Conservation (phyloP, 1,140 invertebrate species). For the Drosophila virilis region DNA sequence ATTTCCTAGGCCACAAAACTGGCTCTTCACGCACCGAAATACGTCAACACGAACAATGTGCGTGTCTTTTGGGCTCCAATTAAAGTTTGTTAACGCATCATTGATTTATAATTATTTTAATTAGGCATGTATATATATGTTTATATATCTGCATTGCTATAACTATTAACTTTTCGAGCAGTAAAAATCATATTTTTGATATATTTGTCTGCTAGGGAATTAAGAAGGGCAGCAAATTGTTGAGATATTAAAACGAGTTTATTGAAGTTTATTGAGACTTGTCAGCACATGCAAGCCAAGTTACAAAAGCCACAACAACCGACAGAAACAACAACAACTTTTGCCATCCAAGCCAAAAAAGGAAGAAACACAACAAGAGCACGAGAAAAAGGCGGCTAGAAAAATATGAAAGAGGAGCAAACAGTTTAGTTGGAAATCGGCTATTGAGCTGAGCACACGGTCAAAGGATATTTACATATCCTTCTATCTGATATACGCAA, state of each 20-base stretch:
- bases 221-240: slow-evolving; percentile 47
- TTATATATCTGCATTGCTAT: too few species aligned
- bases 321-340: slow-evolving; percentile 31
- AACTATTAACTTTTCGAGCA: too few species aligned
- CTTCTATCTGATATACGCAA: background rate
- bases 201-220: slow-evolving; percentile 19
- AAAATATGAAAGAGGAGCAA: slow-evolving; percentile 45
- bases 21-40: background rate
- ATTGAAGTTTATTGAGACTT: slow-evolving; percentile 79
- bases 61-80: slow-evolving; percentile 49
- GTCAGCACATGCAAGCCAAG: slow-evolving; percentile 72
- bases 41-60: slow-evolving; percentile 25
- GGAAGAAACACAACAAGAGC: background rate
- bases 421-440: slow-evolving; percentile 60
- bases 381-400: slow-evolving; percentile 11
- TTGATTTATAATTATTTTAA: slow-evolving; percentile 6
- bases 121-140: background rate
- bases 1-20: background rate
- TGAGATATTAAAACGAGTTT: slow-evolving; percentile 74
- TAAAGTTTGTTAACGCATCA: slow-evolving; percentile 23
- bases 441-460: slow-evolving; percentile 48
- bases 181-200: background rate
- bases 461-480: background rate
- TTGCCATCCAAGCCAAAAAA: background rate
- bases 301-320: slow-evolving; percentile 30